Evolutionary conservation across 2,888 invertebrate species (phyloP).

Genomic region (Lasioglossum leucozonium): DNA sequence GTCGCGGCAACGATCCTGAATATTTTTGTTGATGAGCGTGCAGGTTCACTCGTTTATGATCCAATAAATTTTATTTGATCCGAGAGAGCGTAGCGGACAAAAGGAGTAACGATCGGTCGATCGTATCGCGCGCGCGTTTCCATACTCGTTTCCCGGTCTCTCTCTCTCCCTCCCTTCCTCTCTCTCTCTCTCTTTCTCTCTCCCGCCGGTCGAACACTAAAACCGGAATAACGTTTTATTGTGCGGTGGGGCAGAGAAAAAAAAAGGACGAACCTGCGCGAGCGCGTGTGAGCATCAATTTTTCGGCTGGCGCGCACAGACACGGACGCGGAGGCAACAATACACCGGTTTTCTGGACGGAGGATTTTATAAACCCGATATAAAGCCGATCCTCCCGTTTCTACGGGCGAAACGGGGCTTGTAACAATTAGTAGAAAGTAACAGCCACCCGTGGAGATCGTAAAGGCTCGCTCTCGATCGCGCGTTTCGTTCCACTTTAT

Average conservation of each 20-base stretch:
- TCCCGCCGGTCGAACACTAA: constrained; percentile 53
- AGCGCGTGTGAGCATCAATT: neutral
- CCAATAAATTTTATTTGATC: constrained; percentile 69
- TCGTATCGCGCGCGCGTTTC: constrained; percentile 55
- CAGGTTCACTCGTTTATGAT: constrained; percentile 64
- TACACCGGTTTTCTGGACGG: constrained; percentile 5
- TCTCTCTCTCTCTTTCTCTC: constrained; percentile 21
- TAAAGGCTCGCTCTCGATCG: neutral
- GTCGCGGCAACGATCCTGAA: constrained; percentile 38
- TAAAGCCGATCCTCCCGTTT: constrained; percentile 17
- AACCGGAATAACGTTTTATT: constrained; percentile 68
- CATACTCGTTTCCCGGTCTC: constrained; percentile 29
- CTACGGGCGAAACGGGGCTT: constrained; percentile 1
- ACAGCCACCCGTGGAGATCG: constrained; percentile 17
- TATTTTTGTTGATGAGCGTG: constrained; percentile 70
- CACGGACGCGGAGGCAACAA: neutral
- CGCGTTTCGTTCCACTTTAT: neutral
- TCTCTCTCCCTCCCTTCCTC: constrained; percentile 20
- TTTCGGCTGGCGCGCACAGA: neutral
- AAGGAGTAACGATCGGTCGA: constrained; percentile 66
- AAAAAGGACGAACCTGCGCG: constrained; percentile 8
- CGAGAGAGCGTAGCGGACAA: constrained; percentile 63
- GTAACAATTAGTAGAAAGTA: constrained; percentile 22
- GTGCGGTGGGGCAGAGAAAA: constrained; percentile 24
- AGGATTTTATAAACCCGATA: constrained; percentile 45